Conservation (phyloP, 2,888 invertebrate species). For the Xanthia togata region DNA sequence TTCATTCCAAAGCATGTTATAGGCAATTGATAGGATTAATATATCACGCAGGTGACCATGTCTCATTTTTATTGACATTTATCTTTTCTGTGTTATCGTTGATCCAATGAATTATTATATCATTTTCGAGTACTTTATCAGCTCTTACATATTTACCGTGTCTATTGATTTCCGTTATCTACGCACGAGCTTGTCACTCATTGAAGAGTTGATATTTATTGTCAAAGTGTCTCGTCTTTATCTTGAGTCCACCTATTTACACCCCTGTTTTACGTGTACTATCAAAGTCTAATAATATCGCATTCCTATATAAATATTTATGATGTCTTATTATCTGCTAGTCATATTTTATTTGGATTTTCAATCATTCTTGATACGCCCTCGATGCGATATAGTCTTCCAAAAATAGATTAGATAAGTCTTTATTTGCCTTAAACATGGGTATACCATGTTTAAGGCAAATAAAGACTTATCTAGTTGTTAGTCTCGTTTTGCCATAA, state of each 20-base stretch:
- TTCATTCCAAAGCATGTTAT: neutral
- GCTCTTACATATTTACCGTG: neutral
- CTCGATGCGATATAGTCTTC: neutral
- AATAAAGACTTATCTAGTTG: no score
- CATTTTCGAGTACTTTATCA: constrained; percentile 11
- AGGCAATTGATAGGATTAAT: neutral
- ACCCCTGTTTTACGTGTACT: neutral
- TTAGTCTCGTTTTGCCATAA: no score
- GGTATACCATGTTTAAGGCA: no score
- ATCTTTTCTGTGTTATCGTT: neutral
- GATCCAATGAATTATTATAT: constrained; percentile 12
- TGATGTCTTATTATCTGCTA: constrained; percentile 11
- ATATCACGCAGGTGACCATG: neutral
- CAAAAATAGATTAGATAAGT: neutral
- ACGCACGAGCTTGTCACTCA: constrained; percentile 34
- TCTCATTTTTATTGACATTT: neutral
- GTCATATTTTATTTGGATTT: constrained; percentile 2
- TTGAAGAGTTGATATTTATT: constrained; percentile 39
- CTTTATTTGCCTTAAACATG: no score
- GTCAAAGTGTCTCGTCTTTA: constrained; percentile 5
- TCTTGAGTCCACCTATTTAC: constrained; percentile 21
- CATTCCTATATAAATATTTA: neutral
- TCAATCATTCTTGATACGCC: neutral
- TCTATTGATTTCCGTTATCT: constrained; percentile 39
- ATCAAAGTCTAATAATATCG: constrained; percentile 22